phyloP scores from a whole-genome alignment of 2,113 vertebrate species.

The Alligator sinensis region DNA sequence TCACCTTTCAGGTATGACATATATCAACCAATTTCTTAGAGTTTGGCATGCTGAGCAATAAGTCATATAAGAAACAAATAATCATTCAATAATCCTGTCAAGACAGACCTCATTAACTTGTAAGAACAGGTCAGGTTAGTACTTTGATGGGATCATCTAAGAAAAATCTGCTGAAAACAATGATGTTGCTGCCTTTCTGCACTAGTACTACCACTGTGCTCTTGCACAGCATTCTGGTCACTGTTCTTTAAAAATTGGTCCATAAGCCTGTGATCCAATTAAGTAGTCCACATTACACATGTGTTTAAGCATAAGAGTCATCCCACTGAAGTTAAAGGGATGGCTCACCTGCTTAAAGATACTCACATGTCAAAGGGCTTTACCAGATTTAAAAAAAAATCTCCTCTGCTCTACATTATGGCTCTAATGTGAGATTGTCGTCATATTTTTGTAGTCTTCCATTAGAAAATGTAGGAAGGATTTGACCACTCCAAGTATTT shows the following conservation, averaged over 20 bases:
- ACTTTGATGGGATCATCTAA: neutral
- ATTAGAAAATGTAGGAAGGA: neutral
- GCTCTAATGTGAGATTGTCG: neutral
- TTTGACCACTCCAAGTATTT: neutral
- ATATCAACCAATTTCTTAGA: neutral
- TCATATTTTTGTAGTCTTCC: accelerated
- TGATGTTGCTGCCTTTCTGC: neutral
- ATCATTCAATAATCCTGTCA: neutral
- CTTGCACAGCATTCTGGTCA: accelerated
- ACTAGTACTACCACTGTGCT: neutral
- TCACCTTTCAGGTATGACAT: neutral
- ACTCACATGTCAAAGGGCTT: neutral
- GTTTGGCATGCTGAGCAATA: neutral
- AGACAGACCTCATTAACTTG: neutral
- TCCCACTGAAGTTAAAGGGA: neutral
- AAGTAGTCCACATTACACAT: accelerated
- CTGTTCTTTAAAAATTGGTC: accelerated
- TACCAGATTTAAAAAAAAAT: neutral
- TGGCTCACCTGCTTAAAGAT: neutral
- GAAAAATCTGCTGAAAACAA: neutral
- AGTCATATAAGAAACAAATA: neutral
- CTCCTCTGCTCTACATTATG: accelerated
- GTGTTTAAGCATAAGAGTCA: neutral
- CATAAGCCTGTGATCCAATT: neutral
- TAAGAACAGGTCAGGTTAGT: neutral